Evolutionary conservation across 1,140 invertebrate genomes (phyloP).

Genomic region (Trichonephila clavipes): DNA sequence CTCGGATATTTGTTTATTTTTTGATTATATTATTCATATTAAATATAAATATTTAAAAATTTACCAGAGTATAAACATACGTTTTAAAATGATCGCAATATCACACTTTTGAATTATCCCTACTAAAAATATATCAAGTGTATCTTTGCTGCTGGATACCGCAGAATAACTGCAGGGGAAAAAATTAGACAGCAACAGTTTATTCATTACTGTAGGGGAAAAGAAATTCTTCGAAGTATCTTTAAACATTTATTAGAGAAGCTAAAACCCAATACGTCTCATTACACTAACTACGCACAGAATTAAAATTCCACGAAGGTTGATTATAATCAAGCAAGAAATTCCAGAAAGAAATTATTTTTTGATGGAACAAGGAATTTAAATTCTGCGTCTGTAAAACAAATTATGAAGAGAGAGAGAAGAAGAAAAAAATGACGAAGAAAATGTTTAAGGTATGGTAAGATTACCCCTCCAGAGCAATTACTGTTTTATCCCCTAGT

Average conservation of each 20-base stretch:
- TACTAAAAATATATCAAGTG: no score
- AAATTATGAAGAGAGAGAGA: constrained; percentile 30
- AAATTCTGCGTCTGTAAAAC: constrained; percentile 6
- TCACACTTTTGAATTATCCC: no score
- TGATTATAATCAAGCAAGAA: constrained; percentile 23
- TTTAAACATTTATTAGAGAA: neutral
- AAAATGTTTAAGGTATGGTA: neutral
- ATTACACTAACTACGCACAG: neutral
- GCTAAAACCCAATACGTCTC: neutral
- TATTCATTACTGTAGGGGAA: no score
- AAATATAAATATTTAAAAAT: no score
- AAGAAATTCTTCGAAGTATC: no score
- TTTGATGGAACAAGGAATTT: constrained; percentile 43
- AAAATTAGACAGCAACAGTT: no score
- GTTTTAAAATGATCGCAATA: no score
- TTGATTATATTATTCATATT: no score
- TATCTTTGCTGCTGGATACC: no score
- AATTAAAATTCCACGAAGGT: constrained; percentile 16
- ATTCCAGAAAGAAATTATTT: constrained; percentile 27
- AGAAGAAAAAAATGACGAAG: neutral
- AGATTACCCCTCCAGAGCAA: constrained; percentile 15
- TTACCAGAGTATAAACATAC: no score
- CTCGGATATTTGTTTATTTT: no score
- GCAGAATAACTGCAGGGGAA: no score
- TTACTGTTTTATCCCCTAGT: neutral